Evolutionary conservation across 2,797 vertebrate genomes (phyloP).

Genomic region (Alectoris magna): DNA sequence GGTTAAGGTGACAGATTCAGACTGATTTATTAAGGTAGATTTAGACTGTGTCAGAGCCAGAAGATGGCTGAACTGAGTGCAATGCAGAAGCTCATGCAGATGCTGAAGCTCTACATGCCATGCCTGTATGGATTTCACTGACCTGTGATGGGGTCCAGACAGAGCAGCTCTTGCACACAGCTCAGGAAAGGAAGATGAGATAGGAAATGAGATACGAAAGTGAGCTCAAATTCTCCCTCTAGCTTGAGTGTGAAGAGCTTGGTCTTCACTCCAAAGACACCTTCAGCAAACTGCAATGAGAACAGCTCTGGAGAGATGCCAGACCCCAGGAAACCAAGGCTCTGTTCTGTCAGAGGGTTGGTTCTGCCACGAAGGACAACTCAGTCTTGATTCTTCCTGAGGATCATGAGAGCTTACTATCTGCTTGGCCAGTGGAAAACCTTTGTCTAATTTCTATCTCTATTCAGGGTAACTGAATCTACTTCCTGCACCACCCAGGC

Average conservation of each 20-base stretch:
- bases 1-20: not conserved
- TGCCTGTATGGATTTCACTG: rapidly evolving
- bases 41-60: not conserved
- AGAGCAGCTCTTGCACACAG: not conserved
- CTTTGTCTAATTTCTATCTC: not conserved
- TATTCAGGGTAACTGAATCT: not conserved
- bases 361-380: not conserved
- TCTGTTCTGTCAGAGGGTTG: not conserved
- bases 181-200: not conserved
- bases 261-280: not conserved
- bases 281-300: not conserved
- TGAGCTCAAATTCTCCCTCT: not conserved
- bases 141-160: rapidly evolving
- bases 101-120: not conserved
- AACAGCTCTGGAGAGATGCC: not conserved
- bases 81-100: not conserved
- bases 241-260: not conserved
- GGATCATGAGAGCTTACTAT: not conserved
- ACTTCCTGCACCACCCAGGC: not conserved
- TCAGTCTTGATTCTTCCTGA: not conserved
- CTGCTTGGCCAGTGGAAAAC: not conserved
- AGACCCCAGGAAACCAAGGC: not conserved
- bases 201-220: not conserved
- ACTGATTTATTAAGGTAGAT: not conserved
- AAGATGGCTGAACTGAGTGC: not conserved